A percentile compares a stretch with the other conserved stretches of the same genome.
phyloP scores from a whole-genome alignment of 92 coral and sea anemone species.

The Blastomussa wellsi region DNA sequence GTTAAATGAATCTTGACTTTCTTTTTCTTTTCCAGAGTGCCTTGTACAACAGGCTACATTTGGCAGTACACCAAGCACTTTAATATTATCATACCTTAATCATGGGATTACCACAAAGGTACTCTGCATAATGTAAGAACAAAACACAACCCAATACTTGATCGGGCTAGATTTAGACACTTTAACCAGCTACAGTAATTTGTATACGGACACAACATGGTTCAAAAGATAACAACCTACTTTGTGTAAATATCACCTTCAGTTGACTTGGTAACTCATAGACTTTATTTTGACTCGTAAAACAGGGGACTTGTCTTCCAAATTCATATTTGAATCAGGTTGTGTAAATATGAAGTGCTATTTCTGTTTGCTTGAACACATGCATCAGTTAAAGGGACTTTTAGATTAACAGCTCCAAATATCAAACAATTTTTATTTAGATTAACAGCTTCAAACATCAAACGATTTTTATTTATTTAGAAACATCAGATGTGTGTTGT shows the following conservation, averaged over 20 bases:
- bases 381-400: too few species aligned
- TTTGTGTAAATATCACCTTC: too few species aligned
- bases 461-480: background rate
- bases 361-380: too few species aligned
- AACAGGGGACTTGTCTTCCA: too few species aligned
- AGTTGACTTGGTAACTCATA: too few species aligned
- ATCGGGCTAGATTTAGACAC: background rate
- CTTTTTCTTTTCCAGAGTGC: constrained; percentile 59
- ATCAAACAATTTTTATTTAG: background rate
- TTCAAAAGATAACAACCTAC: too few species aligned
- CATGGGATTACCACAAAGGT: constrained; percentile 92
- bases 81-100: constrained; percentile 87
- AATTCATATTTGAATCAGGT: too few species aligned
- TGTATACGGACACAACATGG: too few species aligned
- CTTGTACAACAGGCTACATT: constrained; percentile 97
- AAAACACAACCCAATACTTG: background rate
- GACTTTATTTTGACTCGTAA: too few species aligned
- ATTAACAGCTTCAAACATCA: background rate
- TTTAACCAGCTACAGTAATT: too few species aligned
- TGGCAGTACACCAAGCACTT: constrained; percentile 87
- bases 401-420: background rate
- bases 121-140: background rate
- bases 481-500: background rate
- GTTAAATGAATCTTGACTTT: background rate
- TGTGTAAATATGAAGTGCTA: too few species aligned